These are phyloP conservation scores for Lepus oiostolus DNA, from an alignment of 2,797 vertebrate species.

Conservation along the genomic window DNA sequence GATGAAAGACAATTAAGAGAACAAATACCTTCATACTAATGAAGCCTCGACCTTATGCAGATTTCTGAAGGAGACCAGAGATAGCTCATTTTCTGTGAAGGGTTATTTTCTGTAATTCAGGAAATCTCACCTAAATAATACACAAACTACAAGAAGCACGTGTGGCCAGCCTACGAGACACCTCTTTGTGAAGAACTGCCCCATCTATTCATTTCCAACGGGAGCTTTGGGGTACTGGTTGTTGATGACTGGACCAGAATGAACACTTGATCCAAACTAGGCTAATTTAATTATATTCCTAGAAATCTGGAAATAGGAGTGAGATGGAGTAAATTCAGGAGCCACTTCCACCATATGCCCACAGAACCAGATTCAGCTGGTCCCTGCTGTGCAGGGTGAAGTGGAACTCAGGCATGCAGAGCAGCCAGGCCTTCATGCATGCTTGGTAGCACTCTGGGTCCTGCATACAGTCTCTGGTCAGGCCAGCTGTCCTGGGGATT, in stretches of 20 bases:
- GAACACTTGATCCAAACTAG: not conserved
- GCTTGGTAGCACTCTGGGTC: not conserved
- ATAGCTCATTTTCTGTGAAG: conserved; percentile 30
- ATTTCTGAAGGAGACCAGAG: conserved; percentile 75
- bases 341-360: not conserved
- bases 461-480: not conserved
- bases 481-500: conserved; percentile 5
- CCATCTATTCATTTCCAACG: not conserved
- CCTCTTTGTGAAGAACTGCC: not conserved
- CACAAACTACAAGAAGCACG: not conserved
- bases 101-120: conserved; percentile 37
- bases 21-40: conserved; percentile 70
- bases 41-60: conserved; percentile 52
- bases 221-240: not conserved
- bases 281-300: conserved; percentile 21
- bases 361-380: not conserved
- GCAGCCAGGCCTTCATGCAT: accelerated
- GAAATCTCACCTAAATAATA: not conserved
- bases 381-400: not conserved
- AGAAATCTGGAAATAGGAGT: conserved; percentile 31
- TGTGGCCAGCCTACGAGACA: not conserved
- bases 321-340: not conserved
- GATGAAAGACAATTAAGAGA: conserved; percentile 78
- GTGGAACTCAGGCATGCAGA: not conserved
- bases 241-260: not conserved